Percentiles rank a stretch among this genome's conserved stretches.
phyloP scores from a whole-genome alignment of 2,113 vertebrate genomes.

The Halcyon senegalensis region DNA sequence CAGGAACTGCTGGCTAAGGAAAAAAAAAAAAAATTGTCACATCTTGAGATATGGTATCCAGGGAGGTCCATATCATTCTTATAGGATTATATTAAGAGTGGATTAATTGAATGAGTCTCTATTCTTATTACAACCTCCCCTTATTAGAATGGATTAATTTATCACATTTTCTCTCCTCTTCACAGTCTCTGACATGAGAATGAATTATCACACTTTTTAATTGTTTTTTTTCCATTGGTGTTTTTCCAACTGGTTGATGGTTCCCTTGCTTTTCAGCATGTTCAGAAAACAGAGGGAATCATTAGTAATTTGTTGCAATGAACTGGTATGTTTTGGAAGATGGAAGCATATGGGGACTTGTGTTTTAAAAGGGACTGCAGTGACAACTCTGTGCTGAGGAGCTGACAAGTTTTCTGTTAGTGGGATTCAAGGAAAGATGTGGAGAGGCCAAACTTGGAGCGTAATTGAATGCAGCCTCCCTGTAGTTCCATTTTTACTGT shows the following conservation, averaged over 20 bases:
- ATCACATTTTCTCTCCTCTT: slow-evolving; percentile 50
- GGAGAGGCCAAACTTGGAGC: background rate
- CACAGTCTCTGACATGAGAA: slow-evolving; percentile 61
- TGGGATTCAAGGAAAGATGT: background rate
- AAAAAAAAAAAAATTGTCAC: slow-evolving; percentile 5
- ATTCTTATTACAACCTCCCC: slow-evolving; percentile 64
- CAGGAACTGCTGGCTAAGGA: slow-evolving; percentile 56
- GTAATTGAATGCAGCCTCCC: background rate
- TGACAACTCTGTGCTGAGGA: background rate
- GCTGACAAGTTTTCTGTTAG: background rate
- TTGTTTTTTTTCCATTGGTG: background rate
- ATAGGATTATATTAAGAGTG: slow-evolving; percentile 71
- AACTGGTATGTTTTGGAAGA: background rate
- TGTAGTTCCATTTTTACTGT: background rate
- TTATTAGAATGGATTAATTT: slow-evolving; percentile 73
- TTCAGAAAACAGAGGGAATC: background rate
- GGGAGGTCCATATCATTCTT: slow-evolving; percentile 57
- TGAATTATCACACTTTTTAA: slow-evolving; percentile 19
- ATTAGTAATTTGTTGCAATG: background rate
- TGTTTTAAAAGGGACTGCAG: background rate
- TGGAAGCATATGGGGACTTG: background rate
- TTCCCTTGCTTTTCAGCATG: slow-evolving; percentile 4
- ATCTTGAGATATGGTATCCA: slow-evolving; percentile 53
- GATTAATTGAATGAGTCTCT: slow-evolving; percentile 60
- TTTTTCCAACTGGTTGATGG: background rate